Base-by-base conservation (phyloP, 1,140 invertebrate genomes). In the Triops cancriformis region DNA sequence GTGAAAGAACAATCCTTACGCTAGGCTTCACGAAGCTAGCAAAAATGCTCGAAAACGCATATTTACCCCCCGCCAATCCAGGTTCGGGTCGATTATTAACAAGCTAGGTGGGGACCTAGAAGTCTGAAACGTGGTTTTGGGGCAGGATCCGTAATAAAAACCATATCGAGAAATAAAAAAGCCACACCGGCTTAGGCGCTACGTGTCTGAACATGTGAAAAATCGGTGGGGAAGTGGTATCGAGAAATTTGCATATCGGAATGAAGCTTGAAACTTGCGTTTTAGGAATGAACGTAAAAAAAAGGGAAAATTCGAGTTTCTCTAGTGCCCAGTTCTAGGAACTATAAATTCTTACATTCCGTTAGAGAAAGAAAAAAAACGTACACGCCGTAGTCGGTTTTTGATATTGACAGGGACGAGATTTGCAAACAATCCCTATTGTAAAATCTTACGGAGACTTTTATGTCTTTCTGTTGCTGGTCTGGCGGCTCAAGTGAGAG, bases 11-110 rank as follows among this genome's bases (percentile, higher is more conserved):
- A 37, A 37, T 37, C 31, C 2, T 37, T 37, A 37, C 31, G 2
- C 7, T 37, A 37, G 31, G 31, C 2, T 37, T 37, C 31, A 37
- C 51, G 51, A 64, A 64, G 18, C 0, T 26, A 27, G 45, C 26
- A 11, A 43, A 75, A 75, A 23, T 75, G 41, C 74, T 37, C 45
- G 41, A 27, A 45, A 75, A 26, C 74, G 41, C 41, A 75, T 75
- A 75, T 75, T 75, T 42, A 9, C 74, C 74, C 23, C 31, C 74
- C 26, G 74, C 6, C 74, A 75, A 26, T 23, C 28, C 42, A 75
- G 23, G 74, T 23, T 64, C 18, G 1, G 14, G 51, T 9, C 23
- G 18, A 23, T 64, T 64, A 64, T 64, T 64, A 64, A 37, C 31
- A 37, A n/a, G 23, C 23, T 23, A 64, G 51, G n/a, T 64, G 14